These are phyloP conservation scores for Microtus ochrogaster DNA, from an alignment of 2,113 vertebrate species.

Conservation along the genomic window DNA sequence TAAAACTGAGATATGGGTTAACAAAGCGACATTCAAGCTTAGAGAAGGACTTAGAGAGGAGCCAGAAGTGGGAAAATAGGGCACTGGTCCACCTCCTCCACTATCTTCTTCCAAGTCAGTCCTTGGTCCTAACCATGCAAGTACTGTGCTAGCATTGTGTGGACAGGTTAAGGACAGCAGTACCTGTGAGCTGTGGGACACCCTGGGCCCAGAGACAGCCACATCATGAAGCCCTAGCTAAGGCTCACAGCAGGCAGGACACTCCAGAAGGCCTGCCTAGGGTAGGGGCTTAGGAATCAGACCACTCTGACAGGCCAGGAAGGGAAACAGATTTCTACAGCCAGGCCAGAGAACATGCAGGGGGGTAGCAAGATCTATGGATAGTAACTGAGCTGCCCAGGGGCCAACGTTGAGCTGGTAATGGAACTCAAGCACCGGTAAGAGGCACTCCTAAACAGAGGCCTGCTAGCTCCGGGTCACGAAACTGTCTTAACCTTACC, in stretches of 20 bases:
- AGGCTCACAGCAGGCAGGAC: not conserved
- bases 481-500: not conserved
- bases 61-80: not conserved
- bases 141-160: not conserved
- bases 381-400: not conserved
- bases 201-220: not conserved
- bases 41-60: not conserved
- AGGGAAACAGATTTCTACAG: not conserved
- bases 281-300: not conserved
- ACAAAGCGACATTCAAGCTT: not conserved
- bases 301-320: not conserved
- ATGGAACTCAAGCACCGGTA: not conserved
- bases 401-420: not conserved
- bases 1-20: not conserved
- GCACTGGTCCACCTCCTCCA: not conserved
- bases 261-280: not conserved
- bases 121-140: not conserved
- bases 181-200: not conserved
- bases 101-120: not conserved
- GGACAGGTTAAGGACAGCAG: not conserved
- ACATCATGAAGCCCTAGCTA: not conserved
- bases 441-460: not conserved
- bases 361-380: not conserved
- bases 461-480: not conserved
- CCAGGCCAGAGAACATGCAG: not conserved